Evolutionary conservation across 2,113 vertebrate species (phyloP).

Genomic region (Vireo altiloquus): DNA sequence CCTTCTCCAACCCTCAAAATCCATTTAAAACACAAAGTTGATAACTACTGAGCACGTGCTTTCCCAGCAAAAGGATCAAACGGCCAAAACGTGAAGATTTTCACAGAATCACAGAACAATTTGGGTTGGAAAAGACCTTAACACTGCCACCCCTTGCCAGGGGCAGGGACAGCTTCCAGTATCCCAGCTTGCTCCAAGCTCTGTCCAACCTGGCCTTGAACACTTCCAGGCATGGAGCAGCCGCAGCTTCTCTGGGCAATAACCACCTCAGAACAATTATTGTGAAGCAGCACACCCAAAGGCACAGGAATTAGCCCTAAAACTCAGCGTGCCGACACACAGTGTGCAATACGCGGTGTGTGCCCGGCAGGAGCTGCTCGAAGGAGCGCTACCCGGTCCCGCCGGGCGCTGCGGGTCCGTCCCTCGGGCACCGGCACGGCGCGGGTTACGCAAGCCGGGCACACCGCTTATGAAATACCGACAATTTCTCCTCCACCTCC

Average conservation of each 20-base stretch:
- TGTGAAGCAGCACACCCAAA: not conserved
- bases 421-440: not conserved
- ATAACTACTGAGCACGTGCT: accelerated
- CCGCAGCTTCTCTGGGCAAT: accelerated
- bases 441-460: not conserved
- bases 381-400: not conserved
- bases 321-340: not conserved
- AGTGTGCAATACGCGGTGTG: accelerated
- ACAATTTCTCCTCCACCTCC: not conserved
- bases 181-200: not conserved
- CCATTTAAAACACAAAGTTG: not conserved
- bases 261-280: accelerated
- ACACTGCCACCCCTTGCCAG: not conserved
- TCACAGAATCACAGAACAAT: accelerated
- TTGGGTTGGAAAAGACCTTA: not conserved
- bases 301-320: not conserved
- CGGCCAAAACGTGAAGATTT: not conserved
- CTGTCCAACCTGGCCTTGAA: accelerated
- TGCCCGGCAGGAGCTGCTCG: not conserved
- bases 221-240: not conserved
- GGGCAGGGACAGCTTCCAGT: not conserved
- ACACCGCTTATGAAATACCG: not conserved
- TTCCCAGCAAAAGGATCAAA: accelerated
- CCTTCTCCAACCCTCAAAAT: not conserved
- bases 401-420: not conserved